Conservation (phyloP, 2,888 invertebrate genomes). For the Xylophagus ater region DNA sequence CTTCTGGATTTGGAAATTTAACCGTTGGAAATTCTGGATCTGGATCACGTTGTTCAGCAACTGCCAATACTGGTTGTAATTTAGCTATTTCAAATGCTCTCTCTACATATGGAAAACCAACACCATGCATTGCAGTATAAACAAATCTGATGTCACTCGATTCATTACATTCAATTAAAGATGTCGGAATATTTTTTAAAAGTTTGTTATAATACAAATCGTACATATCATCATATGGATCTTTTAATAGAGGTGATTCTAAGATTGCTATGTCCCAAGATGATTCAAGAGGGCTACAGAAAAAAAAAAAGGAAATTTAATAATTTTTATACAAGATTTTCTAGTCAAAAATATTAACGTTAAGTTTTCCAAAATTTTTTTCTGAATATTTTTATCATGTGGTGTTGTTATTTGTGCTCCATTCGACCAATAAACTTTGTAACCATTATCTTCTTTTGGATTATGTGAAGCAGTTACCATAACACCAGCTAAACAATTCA, state of each 20-base stretch:
- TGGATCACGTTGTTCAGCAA: slow-evolving; percentile 64
- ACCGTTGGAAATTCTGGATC: slow-evolving; percentile 98
- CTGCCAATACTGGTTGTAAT: slow-evolving; percentile 44
- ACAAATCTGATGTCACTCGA: slow-evolving; percentile 54
- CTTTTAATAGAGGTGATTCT: slow-evolving; percentile 46
- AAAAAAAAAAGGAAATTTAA: slow-evolving; percentile 1
- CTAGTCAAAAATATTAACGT: slow-evolving; percentile 37
- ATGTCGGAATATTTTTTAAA: slow-evolving; percentile 42
- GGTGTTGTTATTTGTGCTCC: slow-evolving; percentile 93
- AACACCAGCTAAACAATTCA: slow-evolving; percentile 70
- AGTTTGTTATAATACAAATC: slow-evolving; percentile 55
- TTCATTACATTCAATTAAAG: slow-evolving; percentile 44
- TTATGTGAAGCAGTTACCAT: slow-evolving; percentile 96
- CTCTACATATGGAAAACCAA: slow-evolving; percentile 69
- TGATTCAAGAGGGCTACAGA: slow-evolving; percentile 50
- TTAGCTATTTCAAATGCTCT: slow-evolving; percentile 63
- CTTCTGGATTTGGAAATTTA: slow-evolving; percentile 96
- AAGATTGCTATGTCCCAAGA: slow-evolving; percentile 67
- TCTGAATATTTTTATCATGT: slow-evolving; percentile 77
- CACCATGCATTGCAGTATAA: slow-evolving; percentile 98
- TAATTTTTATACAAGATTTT: no score
- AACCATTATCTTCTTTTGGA: slow-evolving; percentile 92
- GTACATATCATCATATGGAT: slow-evolving; percentile 61
- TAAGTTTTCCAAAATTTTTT: slow-evolving; percentile 62
- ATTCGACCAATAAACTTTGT: slow-evolving; percentile 94